Conservation (phyloP, 2,888 invertebrate species). For the Lymantria monacha region DNA sequence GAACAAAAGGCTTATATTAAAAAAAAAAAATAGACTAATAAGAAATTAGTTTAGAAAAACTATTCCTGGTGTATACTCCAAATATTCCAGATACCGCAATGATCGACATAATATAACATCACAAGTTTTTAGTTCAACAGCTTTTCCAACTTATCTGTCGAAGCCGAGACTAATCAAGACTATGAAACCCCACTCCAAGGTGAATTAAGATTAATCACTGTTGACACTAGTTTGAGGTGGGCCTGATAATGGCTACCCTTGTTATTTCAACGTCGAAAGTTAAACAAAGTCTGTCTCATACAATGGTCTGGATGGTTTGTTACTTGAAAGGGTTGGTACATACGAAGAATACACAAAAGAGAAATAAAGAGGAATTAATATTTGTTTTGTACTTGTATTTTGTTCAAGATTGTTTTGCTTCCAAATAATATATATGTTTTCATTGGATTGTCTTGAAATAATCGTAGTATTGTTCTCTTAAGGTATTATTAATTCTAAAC, state of each 20-base stretch:
- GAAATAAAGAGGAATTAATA: background rate
- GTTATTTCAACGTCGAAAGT: slow-evolving; percentile 33
- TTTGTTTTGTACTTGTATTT: background rate
- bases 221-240: slow-evolving; percentile 43
- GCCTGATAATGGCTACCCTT: slow-evolving; percentile 29
- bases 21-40: too few species aligned
- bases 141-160: slow-evolving; percentile 18
- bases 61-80: background rate
- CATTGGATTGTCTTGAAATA: too few species aligned
- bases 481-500: too few species aligned
- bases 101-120: background rate
- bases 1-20: too few species aligned
- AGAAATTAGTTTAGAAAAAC: too few species aligned
- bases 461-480: too few species aligned
- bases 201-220: slow-evolving; percentile 55
- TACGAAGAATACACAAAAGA: slow-evolving; percentile 10
- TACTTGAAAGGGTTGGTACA: slow-evolving; percentile 5
- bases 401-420: background rate
- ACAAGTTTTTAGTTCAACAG: slow-evolving; percentile 3
- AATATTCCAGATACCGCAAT: background rate
- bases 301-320: slow-evolving; percentile 30
- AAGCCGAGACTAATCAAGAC: slow-evolving; percentile 39
- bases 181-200: slow-evolving; percentile 29
- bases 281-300: slow-evolving; percentile 31
- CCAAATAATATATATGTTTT: background rate